Percentiles rank a stretch among this genome's conserved stretches.
phyloP scores from a whole-genome alignment of 2,888 invertebrate genomes.

The Dryocosmus kuriphilus region DNA sequence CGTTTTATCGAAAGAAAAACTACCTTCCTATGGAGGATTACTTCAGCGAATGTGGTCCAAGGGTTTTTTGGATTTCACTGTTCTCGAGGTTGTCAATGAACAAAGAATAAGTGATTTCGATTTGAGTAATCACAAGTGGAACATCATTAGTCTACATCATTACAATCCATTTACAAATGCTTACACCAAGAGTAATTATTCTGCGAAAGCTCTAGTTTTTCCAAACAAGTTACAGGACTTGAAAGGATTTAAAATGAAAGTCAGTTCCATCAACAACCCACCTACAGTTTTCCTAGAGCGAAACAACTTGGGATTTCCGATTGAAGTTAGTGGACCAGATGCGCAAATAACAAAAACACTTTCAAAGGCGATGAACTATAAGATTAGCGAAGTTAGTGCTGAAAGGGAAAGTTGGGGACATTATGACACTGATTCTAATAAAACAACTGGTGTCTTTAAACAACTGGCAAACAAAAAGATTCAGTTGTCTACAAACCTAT shows the following conservation, averaged over 20 bases:
- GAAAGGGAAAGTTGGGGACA: neutral
- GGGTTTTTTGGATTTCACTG: neutral
- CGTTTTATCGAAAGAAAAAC: neutral
- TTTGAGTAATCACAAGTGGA: neutral
- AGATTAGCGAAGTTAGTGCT: neutral
- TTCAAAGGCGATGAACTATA: neutral
- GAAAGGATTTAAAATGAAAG: neutral
- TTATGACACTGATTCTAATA: neutral
- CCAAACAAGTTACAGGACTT: neutral
- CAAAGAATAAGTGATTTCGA: neutral
- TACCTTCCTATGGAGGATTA: neutral
- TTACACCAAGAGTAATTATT: neutral
- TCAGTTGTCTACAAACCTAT: neutral
- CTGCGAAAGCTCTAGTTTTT: neutral
- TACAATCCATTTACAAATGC: slow-evolving; percentile 4
- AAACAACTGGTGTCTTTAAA: neutral
- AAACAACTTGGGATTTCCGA: neutral
- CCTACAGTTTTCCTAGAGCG: neutral
- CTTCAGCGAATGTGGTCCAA: neutral
- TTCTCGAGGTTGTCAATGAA: neutral
- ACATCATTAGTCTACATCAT: neutral
- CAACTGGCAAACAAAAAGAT: neutral
- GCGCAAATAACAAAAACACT: neutral
- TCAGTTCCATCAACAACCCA: neutral
- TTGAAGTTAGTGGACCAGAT: neutral